Base-by-base conservation (phyloP, 1,140 invertebrate species). In the Condylostylus longicornis region DNA sequence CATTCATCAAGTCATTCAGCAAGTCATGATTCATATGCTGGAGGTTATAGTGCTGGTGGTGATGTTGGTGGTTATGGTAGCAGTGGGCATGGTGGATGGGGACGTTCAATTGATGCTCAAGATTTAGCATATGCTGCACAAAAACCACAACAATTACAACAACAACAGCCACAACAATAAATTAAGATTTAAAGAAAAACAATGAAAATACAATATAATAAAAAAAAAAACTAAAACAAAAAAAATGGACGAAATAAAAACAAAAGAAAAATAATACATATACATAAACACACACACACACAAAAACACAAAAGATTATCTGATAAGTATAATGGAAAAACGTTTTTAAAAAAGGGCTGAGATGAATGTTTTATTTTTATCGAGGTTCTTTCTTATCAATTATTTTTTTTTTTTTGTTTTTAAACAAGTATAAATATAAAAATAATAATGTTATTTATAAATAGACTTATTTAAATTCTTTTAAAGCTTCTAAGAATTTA, bases 111-210 rank as follows among this genome's bases (percentile, higher is more conserved):
- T 29, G 76, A 81, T 35, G 72, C 77, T 23, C 79, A 83, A 50
- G 70, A 74, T 40, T 57, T 82, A 45, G 81, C 80, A 25, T 84
- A 82, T 59, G 69, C 70, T 41, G 79, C 72, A 27, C 78, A 84
- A 56, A 73, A 73, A 52, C 75, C 67, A n/a, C 23, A 25, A 25
- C n/a, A n/a, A n/a, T n/a, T n/a, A n/a, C n/a, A n/a, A n/a, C n/a
- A n/a, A n/a, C n/a, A n/a, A n/a, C n/a, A n/a, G n/a, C n/a, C n/a
- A n/a, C n/a, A n/a, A n/a, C 25, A 27, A 27, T 27, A 27, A 20
- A 7, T 37, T 18, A 25, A 12, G 15, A 41, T 33, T 10, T 20
- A 33, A 40, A 33, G 25, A 23, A 15, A 27, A 13, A n/a, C 25
- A 13, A 5, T 27, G 9, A 8, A 27, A 4, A n/a, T 27, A n/a